Base-by-base conservation (phyloP, 2,113 vertebrate genomes). In the Nycticorax nycticorax region DNA sequence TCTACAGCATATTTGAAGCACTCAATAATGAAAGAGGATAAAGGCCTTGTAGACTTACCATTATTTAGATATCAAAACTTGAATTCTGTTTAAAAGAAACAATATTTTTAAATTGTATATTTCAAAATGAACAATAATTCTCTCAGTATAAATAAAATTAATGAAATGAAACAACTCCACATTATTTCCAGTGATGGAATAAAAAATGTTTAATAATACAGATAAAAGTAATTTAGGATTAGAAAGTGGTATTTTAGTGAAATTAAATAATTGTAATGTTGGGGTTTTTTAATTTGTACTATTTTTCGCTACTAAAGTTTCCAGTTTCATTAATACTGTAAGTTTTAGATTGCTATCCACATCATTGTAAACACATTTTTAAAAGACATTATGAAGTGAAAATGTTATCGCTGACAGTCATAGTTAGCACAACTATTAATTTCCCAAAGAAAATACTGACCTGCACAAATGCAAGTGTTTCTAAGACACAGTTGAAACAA, bases 31-130 rank as follows among this genome's bases (percentile, higher is more conserved):
- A 74, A 59, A 52, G 28, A 79, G 19, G 72, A 94, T 57, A 92
- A 45, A 90, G 23, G 22, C 1, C 3, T 37, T 91, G 23, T 37
- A 71, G n/a, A 96, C 98, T 97, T 97, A 98, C 96, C 86, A 91
- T 98, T 89, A 89, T 91, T 96, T 92, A 76, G 90, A 87, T 94
- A 84, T 39, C 41, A 91, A 92, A 92, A 86, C 32, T 63, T 95
- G 84, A 91, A 57, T 50, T 79, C 97, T 97, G 91, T 91, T 90
- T 78, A 56, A 95, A 95, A 95, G 45, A 88, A 96, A 73, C 10
- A 77, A 59, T 66, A 80, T n/a, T 50, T 76, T 76, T 8, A 52
- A 77, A 53, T n/a, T 17, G 4, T 8, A 4, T 30, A 8, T 28
- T 68, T 76, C 21, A 89, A 47, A 64, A 60, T 30, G 59, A 92